Base-by-base conservation (phyloP, 1,140 invertebrate genomes). In the Luehdorfia chinensis region DNA sequence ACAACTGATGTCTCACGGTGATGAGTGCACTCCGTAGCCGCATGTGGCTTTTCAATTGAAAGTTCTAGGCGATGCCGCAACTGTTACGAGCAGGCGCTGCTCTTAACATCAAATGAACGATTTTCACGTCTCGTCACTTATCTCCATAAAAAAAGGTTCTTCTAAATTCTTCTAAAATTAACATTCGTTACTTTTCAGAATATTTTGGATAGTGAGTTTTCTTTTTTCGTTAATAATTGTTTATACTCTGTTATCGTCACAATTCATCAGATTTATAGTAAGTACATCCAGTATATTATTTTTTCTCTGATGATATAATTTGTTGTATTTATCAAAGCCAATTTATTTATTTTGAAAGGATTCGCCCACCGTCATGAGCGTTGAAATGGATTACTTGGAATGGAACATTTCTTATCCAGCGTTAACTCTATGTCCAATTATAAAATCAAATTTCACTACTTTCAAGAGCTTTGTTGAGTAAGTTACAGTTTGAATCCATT, bases 371-470 rank as follows among this genome's bases (percentile, higher is more conserved):
- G 91, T 93, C 1, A 90, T 91, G 44, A 92, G 90, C 0, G 88
- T 92, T 51, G 91, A 92, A 62, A 85, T 90, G 30, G 89, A 93
- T 51, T 90, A 91, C 55, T 90, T 90, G 14, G 88, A 89, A 9
- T 93, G 92, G 92, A 90, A 91, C 49, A 89, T 91, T 9, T 88
- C 90, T 0, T 87, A 91, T 64, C 91, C 91, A 2, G 87, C 90
- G 0, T 83, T 90, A 3, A 90, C 91, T 0, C 47, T 90, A 4
- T 90, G 88, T 52, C 88, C 88, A 18, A 64, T 84, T 6, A 73
- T 85, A 19, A 87, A 87, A 66, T 70, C 83, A 1, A 74, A 89
- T 51, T 59, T 76, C 8, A 56, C 59, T 8, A 66, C 66, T 41
- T 64, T 75, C 8, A 49, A 48, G 5, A 32, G 44, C 23, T 21